A percentile compares a stretch with the other conserved stretches of the same genome.
Conservation (phyloP, 2,888 invertebrate genomes). For the Tipula confusa region DNA sequence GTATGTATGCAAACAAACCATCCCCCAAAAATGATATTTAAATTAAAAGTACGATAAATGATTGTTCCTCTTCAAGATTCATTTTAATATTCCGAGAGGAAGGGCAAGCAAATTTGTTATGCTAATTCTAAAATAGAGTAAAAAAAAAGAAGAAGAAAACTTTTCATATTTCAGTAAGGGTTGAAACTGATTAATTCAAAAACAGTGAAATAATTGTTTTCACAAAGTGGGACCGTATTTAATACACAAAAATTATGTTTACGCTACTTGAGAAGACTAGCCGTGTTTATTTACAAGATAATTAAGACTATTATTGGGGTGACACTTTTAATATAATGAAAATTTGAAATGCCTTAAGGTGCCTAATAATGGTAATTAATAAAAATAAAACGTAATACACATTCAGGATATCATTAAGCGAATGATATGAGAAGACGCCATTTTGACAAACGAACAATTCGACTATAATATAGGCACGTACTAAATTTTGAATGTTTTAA, state of each 20-base stretch:
- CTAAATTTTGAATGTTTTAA: no score
- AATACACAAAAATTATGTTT: neutral
- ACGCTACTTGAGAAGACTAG: neutral
- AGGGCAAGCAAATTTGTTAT: neutral
- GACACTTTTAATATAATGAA: neutral
- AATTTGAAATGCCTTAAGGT: neutral
- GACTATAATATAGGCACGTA: no score
- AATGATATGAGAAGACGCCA: no score
- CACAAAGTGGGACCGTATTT: neutral
- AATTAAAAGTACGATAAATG: neutral
- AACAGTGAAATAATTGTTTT: slow-evolving; percentile 14
- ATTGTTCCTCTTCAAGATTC: neutral
- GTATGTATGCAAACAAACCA: neutral
- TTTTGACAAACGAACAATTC: no score
- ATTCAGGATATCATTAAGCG: no score
- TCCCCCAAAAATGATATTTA: neutral
- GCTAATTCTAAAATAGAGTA: neutral
- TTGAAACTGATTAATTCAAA: neutral
- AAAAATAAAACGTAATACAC: no score
- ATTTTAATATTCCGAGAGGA: neutral
- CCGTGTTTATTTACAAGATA: neutral
- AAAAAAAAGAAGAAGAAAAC: neutral
- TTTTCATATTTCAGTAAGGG: slow-evolving; percentile 1
- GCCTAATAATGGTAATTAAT: no score
- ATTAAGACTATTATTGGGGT: neutral